These are phyloP conservation scores for Chanos chanos DNA, from an alignment of 2,797 vertebrate genomes.

Conservation along the genomic window DNA sequence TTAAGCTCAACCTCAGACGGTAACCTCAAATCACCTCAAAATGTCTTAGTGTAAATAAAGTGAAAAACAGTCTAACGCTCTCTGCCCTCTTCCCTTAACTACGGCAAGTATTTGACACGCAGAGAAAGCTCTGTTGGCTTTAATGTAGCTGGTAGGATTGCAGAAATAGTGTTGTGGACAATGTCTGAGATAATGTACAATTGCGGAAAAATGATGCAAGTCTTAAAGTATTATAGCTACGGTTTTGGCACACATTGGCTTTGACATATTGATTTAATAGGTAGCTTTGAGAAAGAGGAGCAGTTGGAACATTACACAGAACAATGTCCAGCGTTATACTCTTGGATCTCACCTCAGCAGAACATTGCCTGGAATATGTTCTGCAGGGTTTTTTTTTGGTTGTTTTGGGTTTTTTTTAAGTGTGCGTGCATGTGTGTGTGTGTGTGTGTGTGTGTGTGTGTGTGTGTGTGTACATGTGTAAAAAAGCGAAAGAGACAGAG, in stretches of 20 bases:
- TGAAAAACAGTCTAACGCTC: slow-evolving; percentile 5
- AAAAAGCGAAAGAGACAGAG: not conserved
- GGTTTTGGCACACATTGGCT: not conserved
- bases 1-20: not conserved
- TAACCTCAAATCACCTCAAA: too few relatives aligned
- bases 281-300: slow-evolving; percentile 12
- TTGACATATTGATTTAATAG: slow-evolving; percentile 27
- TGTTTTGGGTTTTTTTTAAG: too few relatives aligned
- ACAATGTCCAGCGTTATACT: slow-evolving; percentile 3
- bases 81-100: slow-evolving; percentile 9
- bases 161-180: slow-evolving; percentile 6
- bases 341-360: slow-evolving; percentile 6
- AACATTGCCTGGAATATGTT: slow-evolving; percentile 1
- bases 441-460: too few relatives aligned
- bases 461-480: too few relatives aligned
- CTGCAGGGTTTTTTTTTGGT: not conserved
- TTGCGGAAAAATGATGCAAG: slow-evolving; percentile 3
- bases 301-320: slow-evolving; percentile 30
- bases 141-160: slow-evolving; percentile 12
- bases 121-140: slow-evolving; percentile 4
- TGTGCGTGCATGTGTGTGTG: too few relatives aligned
- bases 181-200: slow-evolving; percentile 20
- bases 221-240: not conserved
- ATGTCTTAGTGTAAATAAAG: not conserved
- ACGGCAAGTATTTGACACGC: too few relatives aligned